Percentiles rank a stretch among this genome's conserved stretches.
Evolutionary conservation across 23 tunicate species (phyloP).

Genomic region (Styela clava): DNA sequence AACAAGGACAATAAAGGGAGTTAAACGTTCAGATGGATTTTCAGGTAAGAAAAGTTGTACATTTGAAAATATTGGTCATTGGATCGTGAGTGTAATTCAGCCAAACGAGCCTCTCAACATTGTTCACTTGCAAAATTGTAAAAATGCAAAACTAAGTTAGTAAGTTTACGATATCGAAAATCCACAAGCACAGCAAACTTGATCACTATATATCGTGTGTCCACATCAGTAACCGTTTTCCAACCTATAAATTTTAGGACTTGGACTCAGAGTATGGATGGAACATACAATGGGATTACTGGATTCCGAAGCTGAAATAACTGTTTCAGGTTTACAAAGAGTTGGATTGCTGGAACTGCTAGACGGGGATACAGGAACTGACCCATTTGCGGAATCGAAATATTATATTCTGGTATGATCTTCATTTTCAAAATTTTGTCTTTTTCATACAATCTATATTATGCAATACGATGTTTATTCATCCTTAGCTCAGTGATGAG

Average conservation of each 20-base stretch:
- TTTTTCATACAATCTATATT: background rate
- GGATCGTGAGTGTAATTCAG: too few relatives aligned
- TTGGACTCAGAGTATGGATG: constrained; percentile 60
- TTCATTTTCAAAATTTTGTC: background rate
- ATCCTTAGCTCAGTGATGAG: background rate
- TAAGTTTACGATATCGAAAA: too few relatives aligned
- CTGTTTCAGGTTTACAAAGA: constrained; percentile 27
- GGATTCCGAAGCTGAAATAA: constrained; percentile 43
- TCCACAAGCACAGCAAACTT: too few relatives aligned
- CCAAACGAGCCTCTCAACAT: too few relatives aligned
- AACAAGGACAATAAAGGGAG: constrained; percentile 33
- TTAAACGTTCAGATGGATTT: constrained; percentile 42
- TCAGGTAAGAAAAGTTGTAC: constrained; percentile 33
- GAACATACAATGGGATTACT: constrained; percentile 38
- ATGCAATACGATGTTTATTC: background rate
- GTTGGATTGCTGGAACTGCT: constrained; percentile 41
- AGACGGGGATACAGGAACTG: constrained; percentile 6
- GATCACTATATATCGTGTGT: too few relatives aligned
- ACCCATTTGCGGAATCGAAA: constrained; percentile 37
- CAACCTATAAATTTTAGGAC: constrained; percentile 31
- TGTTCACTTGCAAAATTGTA: too few relatives aligned
- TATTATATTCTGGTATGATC: constrained; percentile 47
- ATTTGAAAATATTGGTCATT: too few relatives aligned
- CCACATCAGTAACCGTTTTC: too few relatives aligned
- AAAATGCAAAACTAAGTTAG: too few relatives aligned